Base-by-base conservation (phyloP, 2,888 invertebrate species). In the Callimorpha dominula region DNA sequence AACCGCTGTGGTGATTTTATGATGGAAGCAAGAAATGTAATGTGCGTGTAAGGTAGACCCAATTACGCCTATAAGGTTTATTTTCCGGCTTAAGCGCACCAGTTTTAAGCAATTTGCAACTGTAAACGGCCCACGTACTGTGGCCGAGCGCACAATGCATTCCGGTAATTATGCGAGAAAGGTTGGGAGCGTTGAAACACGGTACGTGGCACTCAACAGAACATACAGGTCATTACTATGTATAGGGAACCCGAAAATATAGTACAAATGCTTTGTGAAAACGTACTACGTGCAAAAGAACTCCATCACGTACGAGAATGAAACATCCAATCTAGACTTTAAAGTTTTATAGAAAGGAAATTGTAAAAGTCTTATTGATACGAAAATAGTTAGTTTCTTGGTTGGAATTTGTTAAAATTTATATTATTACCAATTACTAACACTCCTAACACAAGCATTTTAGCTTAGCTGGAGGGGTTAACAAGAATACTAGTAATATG, bases 111-210 rank as follows among this genome's bases (percentile, higher is more conserved):
- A 91, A 91, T 94, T 93, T 88, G 87, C 88, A 86, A 83, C 81
- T 84, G 86, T 89, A 91, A 91, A 89, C 90, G 88, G 88, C 78
- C 86, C 91, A 91, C 91, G 90, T 91, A 88, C 86, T 88, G 88
- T 81, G 88, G 87, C 83, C 80, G 86, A 81, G 76, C 85, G 85
- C 87, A 94, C 93, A 94, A 94, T 95, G 92, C 92, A 91, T 90
- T 91, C 87, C 91, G 89, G 92, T 93, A 92, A 94, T 95, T 94
- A 94, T 91, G 89, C 89, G 88, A 89, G 88, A 91, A 91, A 91
- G 87, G 88, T 89, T 87, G 88, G 86, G 85, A 87, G 84, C 86
- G 78, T 82, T 86, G 85, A 88, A 91, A 90, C 85, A 87, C 78
- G 80, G 75, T 75, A 77, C 75, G 66, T 71, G 65, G 69, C 76